A percentile compares a stretch with the other conserved stretches of the same genome.
phyloP scores from a whole-genome alignment of 1,140 invertebrate species.

The Saxidomus purpurata region DNA sequence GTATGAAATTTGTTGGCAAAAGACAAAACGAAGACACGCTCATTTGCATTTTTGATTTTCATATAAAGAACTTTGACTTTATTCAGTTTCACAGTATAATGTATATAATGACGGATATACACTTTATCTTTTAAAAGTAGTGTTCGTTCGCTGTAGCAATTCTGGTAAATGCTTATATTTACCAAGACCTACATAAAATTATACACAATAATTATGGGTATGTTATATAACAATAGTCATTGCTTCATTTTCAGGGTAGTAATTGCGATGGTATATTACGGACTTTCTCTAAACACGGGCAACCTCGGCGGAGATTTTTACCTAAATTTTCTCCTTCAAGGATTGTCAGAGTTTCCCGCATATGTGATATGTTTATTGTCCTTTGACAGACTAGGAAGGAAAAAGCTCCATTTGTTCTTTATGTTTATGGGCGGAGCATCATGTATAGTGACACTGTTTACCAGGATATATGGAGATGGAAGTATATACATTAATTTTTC shows the following conservation, averaged over 20 bases:
- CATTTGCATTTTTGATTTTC: too few relatives aligned
- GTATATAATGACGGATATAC: too few relatives aligned
- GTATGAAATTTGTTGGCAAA: too few relatives aligned
- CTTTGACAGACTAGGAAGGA: slow-evolving; percentile 75
- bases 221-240: too few relatives aligned
- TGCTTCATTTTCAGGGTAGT: slow-evolving; percentile 73
- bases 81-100: too few relatives aligned
- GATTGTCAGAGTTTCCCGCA: slow-evolving; percentile 92
- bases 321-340: slow-evolving; percentile 84
- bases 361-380: slow-evolving; percentile 75
- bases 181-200: too few relatives aligned
- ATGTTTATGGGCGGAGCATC: slow-evolving; percentile 78
- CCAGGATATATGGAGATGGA: slow-evolving; percentile 72
- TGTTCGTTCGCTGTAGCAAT: too few relatives aligned
- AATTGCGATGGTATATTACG: slow-evolving; percentile 79
- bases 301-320: slow-evolving; percentile 82
- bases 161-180: too few relatives aligned
- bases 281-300: slow-evolving; percentile 87
- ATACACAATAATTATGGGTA: too few relatives aligned
- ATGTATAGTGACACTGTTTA: slow-evolving; percentile 78
- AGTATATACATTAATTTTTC: slow-evolving; percentile 69
- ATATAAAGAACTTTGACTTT: too few relatives aligned
- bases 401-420: slow-evolving; percentile 70
- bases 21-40: too few relatives aligned
- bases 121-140: too few relatives aligned